These are phyloP conservation scores for Drosophila paracracens DNA, from an alignment of 2,888 invertebrate genomes.

Conservation along the genomic window DNA sequence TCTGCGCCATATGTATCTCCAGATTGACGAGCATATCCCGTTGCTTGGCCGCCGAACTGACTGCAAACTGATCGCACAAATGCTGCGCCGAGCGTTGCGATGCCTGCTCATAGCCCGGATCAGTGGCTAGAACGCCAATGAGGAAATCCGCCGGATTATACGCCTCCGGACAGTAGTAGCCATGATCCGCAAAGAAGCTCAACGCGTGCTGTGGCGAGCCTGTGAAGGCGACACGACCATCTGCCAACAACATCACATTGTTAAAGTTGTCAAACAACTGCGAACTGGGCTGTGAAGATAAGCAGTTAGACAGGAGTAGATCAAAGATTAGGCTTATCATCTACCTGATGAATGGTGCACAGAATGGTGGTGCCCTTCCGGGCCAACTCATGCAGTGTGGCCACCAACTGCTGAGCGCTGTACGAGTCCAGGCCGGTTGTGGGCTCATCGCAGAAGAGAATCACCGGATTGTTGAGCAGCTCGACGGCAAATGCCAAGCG, in stretches of 20 bases:
- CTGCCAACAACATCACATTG: constrained; percentile 91
- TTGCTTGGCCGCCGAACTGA: constrained; percentile 91
- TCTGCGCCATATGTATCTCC: constrained; percentile 89
- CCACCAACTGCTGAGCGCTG: constrained; percentile 94
- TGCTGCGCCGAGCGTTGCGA: constrained; percentile 89
- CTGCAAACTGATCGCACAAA: constrained; percentile 92
- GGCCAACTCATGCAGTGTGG: constrained; percentile 89
- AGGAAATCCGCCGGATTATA: constrained; percentile 97
- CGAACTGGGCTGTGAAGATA: constrained; percentile 90
- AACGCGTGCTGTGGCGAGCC: constrained; percentile 89
- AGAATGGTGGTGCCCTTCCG: constrained; percentile 93
- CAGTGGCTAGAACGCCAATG: constrained; percentile 92
- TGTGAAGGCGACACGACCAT: constrained; percentile 94
- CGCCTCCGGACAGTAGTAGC: constrained; percentile 91
- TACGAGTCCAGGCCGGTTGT: constrained; percentile 97
- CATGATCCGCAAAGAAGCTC: constrained; percentile 90
- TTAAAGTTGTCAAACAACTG: constrained; percentile 94
- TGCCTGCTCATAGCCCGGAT: constrained; percentile 91
- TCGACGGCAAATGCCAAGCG: constrained; percentile 96
- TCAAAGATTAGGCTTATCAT: background rate
- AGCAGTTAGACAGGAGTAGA: background rate
- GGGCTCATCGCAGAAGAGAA: constrained; percentile 98
- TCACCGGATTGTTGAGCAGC: constrained; percentile 93
- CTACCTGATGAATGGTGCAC: constrained; percentile 92
- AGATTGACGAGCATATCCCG: constrained; percentile 90